Conservation (phyloP, 1,140 invertebrate species). For the Branchinecta lindahli region DNA sequence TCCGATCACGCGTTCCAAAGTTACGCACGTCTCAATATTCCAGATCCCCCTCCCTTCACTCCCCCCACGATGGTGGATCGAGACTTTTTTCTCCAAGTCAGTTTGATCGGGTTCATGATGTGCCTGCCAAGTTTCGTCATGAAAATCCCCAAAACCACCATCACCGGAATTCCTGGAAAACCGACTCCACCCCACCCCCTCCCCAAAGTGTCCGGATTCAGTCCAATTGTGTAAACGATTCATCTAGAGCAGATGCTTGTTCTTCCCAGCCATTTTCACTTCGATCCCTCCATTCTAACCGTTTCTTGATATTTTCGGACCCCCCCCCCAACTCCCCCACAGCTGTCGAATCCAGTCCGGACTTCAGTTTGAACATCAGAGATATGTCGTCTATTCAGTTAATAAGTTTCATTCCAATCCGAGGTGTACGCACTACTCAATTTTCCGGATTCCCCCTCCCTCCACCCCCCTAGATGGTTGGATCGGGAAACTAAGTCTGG, state of each 20-base stretch:
- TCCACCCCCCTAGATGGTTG: too few relatives aligned
- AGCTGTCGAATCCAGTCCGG: background rate
- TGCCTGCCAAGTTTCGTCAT: background rate
- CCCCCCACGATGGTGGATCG: background rate
- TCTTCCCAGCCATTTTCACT: background rate
- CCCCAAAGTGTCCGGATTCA: background rate
- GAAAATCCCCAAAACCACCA: background rate
- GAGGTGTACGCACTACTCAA: too few relatives aligned
- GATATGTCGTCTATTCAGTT: background rate
- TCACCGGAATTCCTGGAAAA: background rate
- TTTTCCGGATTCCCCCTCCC: too few relatives aligned
- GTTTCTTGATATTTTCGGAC: background rate
- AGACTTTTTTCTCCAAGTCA: background rate
- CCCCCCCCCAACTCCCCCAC: background rate
- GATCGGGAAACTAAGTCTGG: too few relatives aligned
- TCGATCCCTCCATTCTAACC: background rate
- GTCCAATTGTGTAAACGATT: background rate
- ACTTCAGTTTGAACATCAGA: background rate
- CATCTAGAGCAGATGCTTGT: too few relatives aligned
- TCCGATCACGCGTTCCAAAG: too few relatives aligned
- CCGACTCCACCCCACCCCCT: background rate
- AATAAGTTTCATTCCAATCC: background rate
- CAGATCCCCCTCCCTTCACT: constrained; percentile 1
- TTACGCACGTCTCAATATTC: too few relatives aligned
- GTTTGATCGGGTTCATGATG: background rate